Evolutionary conservation across 2,797 vertebrate species (phyloP).

Genomic region (Halcyon badia): DNA sequence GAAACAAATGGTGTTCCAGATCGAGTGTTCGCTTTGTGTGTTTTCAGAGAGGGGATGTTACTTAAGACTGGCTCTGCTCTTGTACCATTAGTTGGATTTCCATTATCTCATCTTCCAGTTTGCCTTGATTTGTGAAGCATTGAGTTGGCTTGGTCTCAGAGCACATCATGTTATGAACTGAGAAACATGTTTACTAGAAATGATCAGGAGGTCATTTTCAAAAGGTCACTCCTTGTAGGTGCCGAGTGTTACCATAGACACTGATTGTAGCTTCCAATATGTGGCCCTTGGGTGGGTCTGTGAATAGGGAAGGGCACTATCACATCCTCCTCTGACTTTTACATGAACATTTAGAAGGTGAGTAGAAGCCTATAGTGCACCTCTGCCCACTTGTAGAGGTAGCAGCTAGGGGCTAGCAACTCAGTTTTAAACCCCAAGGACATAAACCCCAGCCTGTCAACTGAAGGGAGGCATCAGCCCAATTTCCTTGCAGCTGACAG

Average conservation of each 20-base stretch:
- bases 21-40: not conserved
- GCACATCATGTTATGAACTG: not conserved
- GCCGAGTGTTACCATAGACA: accelerated
- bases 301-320: not conserved
- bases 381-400: not conserved
- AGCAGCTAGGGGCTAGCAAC: not conserved
- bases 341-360: not conserved
- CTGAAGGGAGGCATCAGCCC: not conserved
- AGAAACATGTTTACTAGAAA: not conserved
- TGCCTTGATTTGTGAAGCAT: not conserved
- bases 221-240: not conserved
- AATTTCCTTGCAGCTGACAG: not conserved
- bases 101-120: not conserved
- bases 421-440: not conserved
- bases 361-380: not conserved
- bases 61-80: not conserved
- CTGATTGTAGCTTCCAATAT: accelerated
- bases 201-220: not conserved
- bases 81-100: not conserved
- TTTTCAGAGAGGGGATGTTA: not conserved
- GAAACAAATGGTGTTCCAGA: not conserved
- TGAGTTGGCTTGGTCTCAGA: not conserved
- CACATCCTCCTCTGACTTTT: not conserved
- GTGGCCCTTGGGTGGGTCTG: not conserved
- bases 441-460: not conserved